Conservation (phyloP, 2,888 invertebrate species). For the Tricholauxania praeusta region DNA sequence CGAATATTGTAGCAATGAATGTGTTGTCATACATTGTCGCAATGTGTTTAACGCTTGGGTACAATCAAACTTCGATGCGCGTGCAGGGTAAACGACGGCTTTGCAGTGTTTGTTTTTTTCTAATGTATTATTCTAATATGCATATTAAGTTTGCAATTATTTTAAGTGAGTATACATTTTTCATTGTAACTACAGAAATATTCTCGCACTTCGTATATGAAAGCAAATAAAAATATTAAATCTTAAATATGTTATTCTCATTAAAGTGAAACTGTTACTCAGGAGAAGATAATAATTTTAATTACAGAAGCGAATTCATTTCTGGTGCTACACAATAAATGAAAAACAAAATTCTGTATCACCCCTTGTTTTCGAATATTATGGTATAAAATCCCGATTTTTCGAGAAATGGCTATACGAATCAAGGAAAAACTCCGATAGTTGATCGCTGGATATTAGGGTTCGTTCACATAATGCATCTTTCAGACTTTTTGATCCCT, state of each 20-base stretch:
- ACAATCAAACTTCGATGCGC: conserved; percentile 56
- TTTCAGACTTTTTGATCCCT: too few relatives aligned
- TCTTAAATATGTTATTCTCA: not conserved
- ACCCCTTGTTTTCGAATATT: too few relatives aligned
- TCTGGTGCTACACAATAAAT: too few relatives aligned
- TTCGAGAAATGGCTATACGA: too few relatives aligned
- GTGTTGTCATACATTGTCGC: conserved; percentile 96
- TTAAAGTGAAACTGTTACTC: not conserved
- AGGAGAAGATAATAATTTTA: too few relatives aligned
- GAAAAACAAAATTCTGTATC: too few relatives aligned
- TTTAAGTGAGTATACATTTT: conserved; percentile 12
- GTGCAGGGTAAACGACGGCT: conserved; percentile 1
- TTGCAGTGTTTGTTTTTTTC: not conserved
- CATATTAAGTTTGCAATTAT: conserved; percentile 10
- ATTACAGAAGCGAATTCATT: too few relatives aligned
- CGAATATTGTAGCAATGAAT: conserved; percentile 97
- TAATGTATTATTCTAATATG: not conserved
- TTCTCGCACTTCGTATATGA: not conserved
- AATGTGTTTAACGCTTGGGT: conserved; percentile 75
- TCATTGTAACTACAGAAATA: not conserved
- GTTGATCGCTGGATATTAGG: too few relatives aligned
- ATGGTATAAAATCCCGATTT: too few relatives aligned
- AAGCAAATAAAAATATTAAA: not conserved
- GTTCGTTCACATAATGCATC: too few relatives aligned
- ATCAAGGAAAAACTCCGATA: too few relatives aligned